Conservation (phyloP, 2,888 invertebrate species). For the Anoncus sp. region DNA sequence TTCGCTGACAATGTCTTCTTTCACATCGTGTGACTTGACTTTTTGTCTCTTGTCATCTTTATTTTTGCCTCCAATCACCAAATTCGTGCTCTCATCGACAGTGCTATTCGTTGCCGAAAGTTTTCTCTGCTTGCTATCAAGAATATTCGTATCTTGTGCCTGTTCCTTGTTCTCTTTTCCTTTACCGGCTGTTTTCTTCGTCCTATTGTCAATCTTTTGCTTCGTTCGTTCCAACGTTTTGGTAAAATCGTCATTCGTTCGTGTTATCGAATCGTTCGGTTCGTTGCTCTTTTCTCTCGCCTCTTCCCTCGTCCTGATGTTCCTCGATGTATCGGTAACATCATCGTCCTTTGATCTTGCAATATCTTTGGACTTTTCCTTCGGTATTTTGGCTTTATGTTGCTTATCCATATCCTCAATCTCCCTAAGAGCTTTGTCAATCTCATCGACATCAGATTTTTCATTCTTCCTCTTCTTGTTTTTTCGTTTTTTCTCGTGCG, state of each 20-base stretch:
- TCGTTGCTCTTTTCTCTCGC: conserved; percentile 52
- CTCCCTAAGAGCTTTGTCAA: conserved; percentile 83
- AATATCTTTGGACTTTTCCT: conserved; percentile 73
- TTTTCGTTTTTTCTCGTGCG: conserved; percentile 75
- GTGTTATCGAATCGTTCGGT: conserved; percentile 16
- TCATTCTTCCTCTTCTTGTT: conserved; percentile 78
- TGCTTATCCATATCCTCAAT: conserved; percentile 81
- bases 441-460: conserved; percentile 81
- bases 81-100: conserved; percentile 20
- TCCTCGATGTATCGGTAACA: conserved; percentile 21
- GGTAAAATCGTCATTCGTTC: conserved; percentile 28
- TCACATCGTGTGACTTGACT: conserved; percentile 26
- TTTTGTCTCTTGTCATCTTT: conserved; percentile 53
- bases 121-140: conserved; percentile 30
- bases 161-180: conserved; percentile 56
- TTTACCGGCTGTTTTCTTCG: conserved; percentile 51
- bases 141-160: conserved; percentile 29
- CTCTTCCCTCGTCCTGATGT: conserved; percentile 42
- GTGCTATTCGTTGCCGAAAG: conserved; percentile 24
- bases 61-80: conserved; percentile 45
- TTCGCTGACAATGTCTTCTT: neutral
- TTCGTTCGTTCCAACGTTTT: conserved; percentile 40
- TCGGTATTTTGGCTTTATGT: conserved; percentile 73
- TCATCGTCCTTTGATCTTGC: conserved; percentile 61
- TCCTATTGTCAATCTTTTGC: conserved; percentile 41